Evolutionary conservation across 2,888 invertebrate genomes (phyloP).

Genomic region (Lymantria monacha): DNA sequence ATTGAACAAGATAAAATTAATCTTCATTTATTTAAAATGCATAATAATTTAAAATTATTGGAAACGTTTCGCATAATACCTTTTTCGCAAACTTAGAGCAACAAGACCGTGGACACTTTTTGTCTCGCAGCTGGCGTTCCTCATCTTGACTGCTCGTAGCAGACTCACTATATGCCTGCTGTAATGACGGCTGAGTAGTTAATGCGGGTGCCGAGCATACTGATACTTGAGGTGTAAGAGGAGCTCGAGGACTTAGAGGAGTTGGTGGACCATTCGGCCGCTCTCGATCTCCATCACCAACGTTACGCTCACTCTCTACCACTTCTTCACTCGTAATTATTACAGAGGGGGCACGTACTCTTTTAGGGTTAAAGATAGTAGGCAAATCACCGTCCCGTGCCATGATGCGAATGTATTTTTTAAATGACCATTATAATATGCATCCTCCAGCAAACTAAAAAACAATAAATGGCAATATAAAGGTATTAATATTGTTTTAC

Average conservation of each 20-base stretch:
- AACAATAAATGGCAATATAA: not conserved
- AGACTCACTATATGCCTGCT: slow-evolving; percentile 75
- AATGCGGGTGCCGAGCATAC: slow-evolving; percentile 75
- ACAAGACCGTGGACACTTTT: slow-evolving; percentile 87
- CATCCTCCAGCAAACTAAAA: not conserved
- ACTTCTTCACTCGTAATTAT: slow-evolving; percentile 86
- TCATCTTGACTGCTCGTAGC: slow-evolving; percentile 85
- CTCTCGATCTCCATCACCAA: slow-evolving; percentile 60
- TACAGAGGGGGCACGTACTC: slow-evolving; percentile 86
- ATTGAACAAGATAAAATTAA: not conserved
- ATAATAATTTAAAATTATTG: not conserved
- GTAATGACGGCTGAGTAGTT: slow-evolving; percentile 73
- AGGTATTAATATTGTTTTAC: not conserved
- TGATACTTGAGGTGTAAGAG: slow-evolving; percentile 72
- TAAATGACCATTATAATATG: slow-evolving; percentile 22
- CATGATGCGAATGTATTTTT: slow-evolving; percentile 61
- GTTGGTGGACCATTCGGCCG: slow-evolving; percentile 75
- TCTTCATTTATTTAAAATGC: not conserved
- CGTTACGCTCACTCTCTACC: slow-evolving; percentile 60
- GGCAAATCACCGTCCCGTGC: slow-evolving; percentile 89
- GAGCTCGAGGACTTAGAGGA: slow-evolving; percentile 69
- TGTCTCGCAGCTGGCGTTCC: slow-evolving; percentile 74
- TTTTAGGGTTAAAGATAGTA: slow-evolving; percentile 90
- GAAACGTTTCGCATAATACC: slow-evolving; percentile 65
- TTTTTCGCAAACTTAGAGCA: slow-evolving; percentile 92